Base-by-base conservation (phyloP, 2,113 vertebrate species). In the Aegotheles bennettii region DNA sequence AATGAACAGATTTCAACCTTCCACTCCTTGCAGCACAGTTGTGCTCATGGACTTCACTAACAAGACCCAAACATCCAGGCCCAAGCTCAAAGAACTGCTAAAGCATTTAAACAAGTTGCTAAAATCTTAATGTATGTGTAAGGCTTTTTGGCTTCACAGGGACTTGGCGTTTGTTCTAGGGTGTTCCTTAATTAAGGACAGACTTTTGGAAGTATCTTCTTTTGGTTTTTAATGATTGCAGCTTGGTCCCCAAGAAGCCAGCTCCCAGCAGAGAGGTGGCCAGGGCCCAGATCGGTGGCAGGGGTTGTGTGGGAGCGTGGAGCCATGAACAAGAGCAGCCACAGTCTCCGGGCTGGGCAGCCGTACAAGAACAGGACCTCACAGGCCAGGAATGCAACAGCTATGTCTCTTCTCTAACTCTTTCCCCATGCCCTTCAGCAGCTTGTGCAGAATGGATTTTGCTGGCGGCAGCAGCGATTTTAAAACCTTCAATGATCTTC, bases 321-420 rank as follows among this genome's bases (percentile, higher is more conserved):
- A 82, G 80, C 8, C 45, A 89, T 60, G 5, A 59, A 73, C 50
- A 16, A 2, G 65, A 88, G 68, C 47, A 68, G 80, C 0, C 0
- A 67, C 12, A 18, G 53, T 78, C 71, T 61, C 47, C 6, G 2
- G 64, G 51, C 90, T 92, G 85, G 94, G 93, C 92, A 93, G 90
- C 76, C 5, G 9, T 28, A 77, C 95, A 96, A 88, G 79, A 96
- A 73, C 38, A 77, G 93, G 83, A 96, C 83, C 75, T 96, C 94
- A 97, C 42, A 47, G 42, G 42, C 54, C 90, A 96, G 83, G 94
- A 97, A 97, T 96, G 94, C 88, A 89, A 73, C 70, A 81, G 86
- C 31, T 28, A 74, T 2, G 3, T 50, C 87, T 76, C 91, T 51
- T 59, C 89, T 57, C 91, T 61, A 42, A 84, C 65, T 89, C 50